Base-by-base conservation (phyloP, 2,888 invertebrate species). In the Diaperis boleti region DNA sequence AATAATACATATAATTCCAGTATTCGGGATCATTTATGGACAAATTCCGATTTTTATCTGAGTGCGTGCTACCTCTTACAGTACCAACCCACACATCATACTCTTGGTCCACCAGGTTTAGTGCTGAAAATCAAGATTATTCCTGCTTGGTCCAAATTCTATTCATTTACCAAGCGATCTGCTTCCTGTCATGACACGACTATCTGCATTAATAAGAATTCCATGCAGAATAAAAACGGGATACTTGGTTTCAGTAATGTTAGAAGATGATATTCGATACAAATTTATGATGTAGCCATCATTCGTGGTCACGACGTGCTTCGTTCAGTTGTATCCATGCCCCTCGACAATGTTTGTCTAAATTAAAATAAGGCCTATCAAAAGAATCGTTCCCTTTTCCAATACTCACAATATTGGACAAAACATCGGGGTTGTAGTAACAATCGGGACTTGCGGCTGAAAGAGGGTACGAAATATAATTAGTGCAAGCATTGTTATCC, bases 11-110 rank as follows among this genome's bases (percentile, higher is more conserved):
- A 22, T 15, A 50, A 26, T 54, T n/a, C 54, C 54, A 54, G 20
- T 15, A 54, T 41, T 54, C 8, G 3, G 54, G 39, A 41, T 54
- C 29, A 1, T 13, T n/a, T n/a, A 41, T 10, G 15, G 20, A 41
- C 7, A 54, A 26, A n/a, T 20, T 20, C 2, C 1, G 1, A 15
- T 54, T 39, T 26, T 26, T 22, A 7, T 41, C 15, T 7, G 54
- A 39, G 10, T 39, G 14, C 2, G 8, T 41, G 13, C 10, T 54
- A 20, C 54, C 54, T 26, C 54, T 22, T 1, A 10, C 2, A 11
- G 39, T 54, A n/a, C 22, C 39, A 10, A 54, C n/a, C 54, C 54
- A 54, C 13, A 54, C 54, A 41, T 54, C 54, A 13, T 26, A 54
- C 10, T 29, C 39, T 33, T 3, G 11, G 4, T 33, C 33, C n/a